Evolutionary conservation across 1,140 invertebrate genomes (phyloP).

Genomic region (Drosophila carrolli): DNA sequence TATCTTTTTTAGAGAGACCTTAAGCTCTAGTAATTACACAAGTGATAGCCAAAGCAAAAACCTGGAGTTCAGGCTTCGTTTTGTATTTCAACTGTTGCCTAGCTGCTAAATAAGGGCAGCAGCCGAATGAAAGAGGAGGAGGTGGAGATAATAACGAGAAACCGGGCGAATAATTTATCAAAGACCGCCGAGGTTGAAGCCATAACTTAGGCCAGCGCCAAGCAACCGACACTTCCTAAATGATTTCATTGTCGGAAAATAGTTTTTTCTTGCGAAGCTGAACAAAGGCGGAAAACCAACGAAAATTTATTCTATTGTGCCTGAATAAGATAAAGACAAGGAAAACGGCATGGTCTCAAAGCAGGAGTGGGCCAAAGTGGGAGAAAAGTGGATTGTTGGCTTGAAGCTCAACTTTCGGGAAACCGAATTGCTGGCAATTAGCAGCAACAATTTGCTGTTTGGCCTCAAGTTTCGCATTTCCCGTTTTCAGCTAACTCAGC

Average conservation of each 20-base stretch:
- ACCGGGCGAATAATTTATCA: slow-evolving; percentile 70
- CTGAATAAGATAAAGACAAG: not conserved
- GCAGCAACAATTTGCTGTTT: slow-evolving; percentile 79
- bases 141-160: slow-evolving; percentile 17
- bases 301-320: slow-evolving; percentile 51
- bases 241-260: slow-evolving; percentile 78
- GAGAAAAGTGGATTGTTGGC: slow-evolving; percentile 9
- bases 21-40: slow-evolving; percentile 38
- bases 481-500: slow-evolving; percentile 29
- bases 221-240: slow-evolving; percentile 69
- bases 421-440: slow-evolving; percentile 77
- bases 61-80: slow-evolving; percentile 3
- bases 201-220: slow-evolving; percentile 54
- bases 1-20: not conserved
- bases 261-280: slow-evolving; percentile 39
- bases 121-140: not conserved
- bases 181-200: slow-evolving; percentile 61
- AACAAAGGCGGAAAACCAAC: slow-evolving; percentile 44
- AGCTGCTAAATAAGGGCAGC: slow-evolving; percentile 7
- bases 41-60: slow-evolving; percentile 35
- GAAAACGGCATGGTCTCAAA: too few species aligned
- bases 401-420: slow-evolving; percentile 43
- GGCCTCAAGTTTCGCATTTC: slow-evolving; percentile 61
- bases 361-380: not conserved
- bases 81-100: slow-evolving; percentile 50